Conservation (phyloP, 2,888 invertebrate genomes). For the Margaritifera margaritifera region DNA sequence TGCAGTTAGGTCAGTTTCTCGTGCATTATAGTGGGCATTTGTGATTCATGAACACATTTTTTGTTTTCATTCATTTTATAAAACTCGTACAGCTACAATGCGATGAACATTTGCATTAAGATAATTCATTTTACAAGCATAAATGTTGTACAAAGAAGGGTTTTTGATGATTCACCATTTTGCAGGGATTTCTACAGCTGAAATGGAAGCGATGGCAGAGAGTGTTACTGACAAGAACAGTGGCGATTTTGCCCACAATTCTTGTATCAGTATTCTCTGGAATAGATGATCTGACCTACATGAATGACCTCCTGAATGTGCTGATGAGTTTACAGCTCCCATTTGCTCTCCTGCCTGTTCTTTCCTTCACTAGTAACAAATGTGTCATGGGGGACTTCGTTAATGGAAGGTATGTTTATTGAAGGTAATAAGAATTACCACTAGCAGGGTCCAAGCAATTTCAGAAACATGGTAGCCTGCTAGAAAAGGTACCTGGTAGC, state of each 20-base stretch:
- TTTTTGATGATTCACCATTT: background rate
- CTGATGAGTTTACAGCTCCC: slow-evolving; percentile 90
- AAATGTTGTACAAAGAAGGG: background rate
- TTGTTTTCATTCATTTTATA: too few relatives aligned
- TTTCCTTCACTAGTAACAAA: slow-evolving; percentile 87
- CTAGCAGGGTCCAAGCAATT: background rate
- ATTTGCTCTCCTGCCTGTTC: slow-evolving; percentile 88
- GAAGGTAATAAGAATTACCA: too few relatives aligned
- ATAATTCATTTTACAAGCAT: background rate
- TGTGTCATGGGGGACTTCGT: slow-evolving; percentile 89
- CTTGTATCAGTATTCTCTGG: slow-evolving; percentile 70
- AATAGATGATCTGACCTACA: slow-evolving; percentile 81
- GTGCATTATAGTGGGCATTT: too few relatives aligned
- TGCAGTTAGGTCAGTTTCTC: too few relatives aligned
- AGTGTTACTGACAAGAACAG: slow-evolving; percentile 86
- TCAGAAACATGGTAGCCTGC: background rate
- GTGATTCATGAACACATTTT: too few relatives aligned
- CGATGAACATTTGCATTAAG: background rate
- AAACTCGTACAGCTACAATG: background rate
- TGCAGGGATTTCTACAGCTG: slow-evolving; percentile 69
- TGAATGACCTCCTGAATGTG: slow-evolving; percentile 91
- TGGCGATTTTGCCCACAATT: slow-evolving; percentile 82
- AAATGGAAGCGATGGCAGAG: slow-evolving; percentile 81
- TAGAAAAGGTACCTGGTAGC: background rate
- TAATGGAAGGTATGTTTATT: slow-evolving; percentile 74